Base-by-base conservation (phyloP, 1,140 invertebrate genomes). In the Drosophila melanica region DNA sequence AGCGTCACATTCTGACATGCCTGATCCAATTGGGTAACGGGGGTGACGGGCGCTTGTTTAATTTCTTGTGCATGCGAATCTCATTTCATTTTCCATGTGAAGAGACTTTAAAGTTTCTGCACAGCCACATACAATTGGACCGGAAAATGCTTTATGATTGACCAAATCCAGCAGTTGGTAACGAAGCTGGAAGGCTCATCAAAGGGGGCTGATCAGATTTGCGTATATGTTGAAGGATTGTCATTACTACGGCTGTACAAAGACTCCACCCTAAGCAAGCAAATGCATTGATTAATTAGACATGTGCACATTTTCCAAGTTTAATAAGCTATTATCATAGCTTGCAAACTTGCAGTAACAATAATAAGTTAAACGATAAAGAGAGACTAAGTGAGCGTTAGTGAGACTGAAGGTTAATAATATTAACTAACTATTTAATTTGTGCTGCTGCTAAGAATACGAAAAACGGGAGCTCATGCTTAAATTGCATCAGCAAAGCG, bases 31-130 rank as follows among this genome's bases (percentile, higher is more conserved):
- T 69, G 30, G 30, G 23, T 12, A 62, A 4, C n/a, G n/a, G 14
- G 41, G 11, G 6, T 14, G 37, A 41, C 30, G 54, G 45, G 53
- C 44, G 45, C 42, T 62, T 79, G 68, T 81, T 78, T 78, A 86
- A 81, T 86, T 85, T 70, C 81, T 54, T 69, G 60, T 50, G 48
- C 48, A 84, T 79, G 64, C 63, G 70, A 30, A 69, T 60, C 78
- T 81, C 67, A 81, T 76, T 60, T 63, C 50, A 81, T 74, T 66
- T 85, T 70, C 73, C 67, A 68, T 67, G 69, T 47, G 73, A 44
- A 68, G 59, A 70, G 62, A 66, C 70, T 68, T 69, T 72, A 81
- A 81, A 81, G 64, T 47, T 48, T 27, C 30, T 37, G 35, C 55
- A 35, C 47, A 30, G 35, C 50, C 53, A 55, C 50, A 59, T 65